phyloP scores from a whole-genome alignment of 2,888 invertebrate genomes.

The Tillus elongatus region DNA sequence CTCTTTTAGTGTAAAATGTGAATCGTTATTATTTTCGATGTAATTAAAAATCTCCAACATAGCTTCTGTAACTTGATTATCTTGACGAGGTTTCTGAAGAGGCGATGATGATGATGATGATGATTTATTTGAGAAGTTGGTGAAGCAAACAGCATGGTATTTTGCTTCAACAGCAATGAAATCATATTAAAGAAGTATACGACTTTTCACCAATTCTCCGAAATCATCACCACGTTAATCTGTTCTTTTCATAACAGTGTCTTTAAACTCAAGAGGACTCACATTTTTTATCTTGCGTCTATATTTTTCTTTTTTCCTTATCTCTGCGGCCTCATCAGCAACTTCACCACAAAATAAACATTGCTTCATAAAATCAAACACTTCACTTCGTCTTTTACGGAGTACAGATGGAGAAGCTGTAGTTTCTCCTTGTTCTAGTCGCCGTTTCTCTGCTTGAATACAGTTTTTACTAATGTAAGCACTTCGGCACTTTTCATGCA shows the following conservation, averaged over 20 bases:
- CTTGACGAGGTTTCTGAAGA: conserved; percentile 28
- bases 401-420: conserved; percentile 14
- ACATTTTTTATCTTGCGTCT: conserved; percentile 28
- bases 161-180: conserved; percentile 28
- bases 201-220: conserved; percentile 26
- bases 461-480: conserved; percentile 8
- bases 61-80: conserved; percentile 34
- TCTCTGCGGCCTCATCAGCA: conserved; percentile 17
- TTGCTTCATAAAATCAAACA: conserved; percentile 19
- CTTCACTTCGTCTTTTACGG: conserved; percentile 18
- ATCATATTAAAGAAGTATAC: conserved; percentile 20
- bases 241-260: conserved; percentile 31
- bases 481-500: conserved; percentile 8
- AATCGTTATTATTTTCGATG: conserved; percentile 27
- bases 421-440: conserved; percentile 12
- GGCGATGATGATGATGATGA: conserved; percentile 24
- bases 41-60: conserved; percentile 34
- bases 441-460: background rate
- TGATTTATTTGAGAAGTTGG: conserved; percentile 32
- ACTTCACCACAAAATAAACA: conserved; percentile 22
- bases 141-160: conserved; percentile 34
- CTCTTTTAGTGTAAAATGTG: conserved; percentile 35
- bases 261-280: conserved; percentile 32
- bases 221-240: conserved; percentile 31
- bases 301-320: conserved; percentile 23